phyloP scores from a whole-genome alignment of 2,113 vertebrate species.

The Sinocyclocheilus maitianheensis region DNA sequence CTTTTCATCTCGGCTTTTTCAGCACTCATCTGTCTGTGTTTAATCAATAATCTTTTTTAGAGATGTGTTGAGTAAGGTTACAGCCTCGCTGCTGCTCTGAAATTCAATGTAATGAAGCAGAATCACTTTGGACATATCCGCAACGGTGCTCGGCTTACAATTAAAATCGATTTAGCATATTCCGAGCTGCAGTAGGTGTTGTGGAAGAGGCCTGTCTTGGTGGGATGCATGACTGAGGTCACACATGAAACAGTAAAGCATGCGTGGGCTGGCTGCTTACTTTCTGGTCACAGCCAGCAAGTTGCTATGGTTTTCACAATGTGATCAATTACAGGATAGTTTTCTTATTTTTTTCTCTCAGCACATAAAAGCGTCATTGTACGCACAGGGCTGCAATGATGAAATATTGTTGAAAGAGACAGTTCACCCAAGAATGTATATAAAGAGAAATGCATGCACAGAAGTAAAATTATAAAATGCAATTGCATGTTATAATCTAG shows the following conservation, averaged over 20 bases:
- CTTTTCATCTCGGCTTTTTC: background rate
- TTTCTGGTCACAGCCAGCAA: constrained; percentile 7
- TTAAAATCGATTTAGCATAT: constrained; percentile 25
- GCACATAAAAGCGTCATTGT: background rate
- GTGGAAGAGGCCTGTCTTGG: constrained; percentile 4
- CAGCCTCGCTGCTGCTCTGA: background rate
- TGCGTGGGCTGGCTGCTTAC: background rate
- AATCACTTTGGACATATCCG: constrained; percentile 15
- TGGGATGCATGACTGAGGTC: background rate
- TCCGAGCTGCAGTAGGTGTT: background rate
- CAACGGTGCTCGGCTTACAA: constrained; percentile 3
- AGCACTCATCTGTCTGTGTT: background rate
- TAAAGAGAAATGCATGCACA: too few relatives aligned
- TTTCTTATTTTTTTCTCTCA: background rate
- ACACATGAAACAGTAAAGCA: constrained; percentile 6
- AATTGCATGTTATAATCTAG: background rate
- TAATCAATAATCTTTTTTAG: constrained; percentile 17
- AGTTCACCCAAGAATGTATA: background rate
- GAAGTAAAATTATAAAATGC: background rate
- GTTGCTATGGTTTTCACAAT: constrained; percentile 11
- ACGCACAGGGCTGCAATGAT: background rate
- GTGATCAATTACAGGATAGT: background rate
- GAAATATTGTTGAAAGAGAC: background rate
- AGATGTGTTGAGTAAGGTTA: background rate
- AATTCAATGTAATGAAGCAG: constrained; percentile 3